Evolutionary conservation across 2,888 invertebrate species (phyloP).

Genomic region (Pachycephus smyrnensis): DNA sequence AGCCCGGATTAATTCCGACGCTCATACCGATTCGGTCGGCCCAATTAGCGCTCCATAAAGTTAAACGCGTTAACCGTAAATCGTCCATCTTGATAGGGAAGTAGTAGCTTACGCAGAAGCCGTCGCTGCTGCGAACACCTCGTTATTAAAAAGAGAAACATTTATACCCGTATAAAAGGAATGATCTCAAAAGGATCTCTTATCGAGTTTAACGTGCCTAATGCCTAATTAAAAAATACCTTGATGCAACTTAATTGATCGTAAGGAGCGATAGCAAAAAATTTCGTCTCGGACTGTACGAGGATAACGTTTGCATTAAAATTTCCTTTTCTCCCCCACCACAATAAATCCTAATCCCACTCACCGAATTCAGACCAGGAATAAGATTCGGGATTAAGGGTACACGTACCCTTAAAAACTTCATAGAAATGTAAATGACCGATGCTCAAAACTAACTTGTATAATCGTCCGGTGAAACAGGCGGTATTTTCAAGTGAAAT

Average conservation of each 20-base stretch:
- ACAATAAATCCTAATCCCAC: background rate
- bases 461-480: background rate
- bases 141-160: background rate
- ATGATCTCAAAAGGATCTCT: background rate
- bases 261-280: background rate
- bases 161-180: background rate
- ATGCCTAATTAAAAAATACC: background rate
- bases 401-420: background rate
- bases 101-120: too few relatives aligned
- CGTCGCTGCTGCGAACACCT: too few relatives aligned
- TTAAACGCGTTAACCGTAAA: background rate
- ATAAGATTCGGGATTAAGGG: background rate
- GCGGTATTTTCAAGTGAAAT: background rate
- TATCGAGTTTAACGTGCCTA: background rate
- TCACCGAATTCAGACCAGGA: background rate
- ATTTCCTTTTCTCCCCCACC: background rate
- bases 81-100: background rate
- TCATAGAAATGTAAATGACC: background rate
- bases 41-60: background rate
- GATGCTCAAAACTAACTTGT: background rate
- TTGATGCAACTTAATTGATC: background rate
- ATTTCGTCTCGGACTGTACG: background rate
- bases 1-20: background rate
- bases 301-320: background rate
- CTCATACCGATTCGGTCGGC: background rate